A percentile compares a stretch with the other conserved stretches of the same genome.
These are phyloP conservation scores for Lophius americanus DNA, from an alignment of 2,797 vertebrate genomes.

Conservation along the genomic window DNA sequence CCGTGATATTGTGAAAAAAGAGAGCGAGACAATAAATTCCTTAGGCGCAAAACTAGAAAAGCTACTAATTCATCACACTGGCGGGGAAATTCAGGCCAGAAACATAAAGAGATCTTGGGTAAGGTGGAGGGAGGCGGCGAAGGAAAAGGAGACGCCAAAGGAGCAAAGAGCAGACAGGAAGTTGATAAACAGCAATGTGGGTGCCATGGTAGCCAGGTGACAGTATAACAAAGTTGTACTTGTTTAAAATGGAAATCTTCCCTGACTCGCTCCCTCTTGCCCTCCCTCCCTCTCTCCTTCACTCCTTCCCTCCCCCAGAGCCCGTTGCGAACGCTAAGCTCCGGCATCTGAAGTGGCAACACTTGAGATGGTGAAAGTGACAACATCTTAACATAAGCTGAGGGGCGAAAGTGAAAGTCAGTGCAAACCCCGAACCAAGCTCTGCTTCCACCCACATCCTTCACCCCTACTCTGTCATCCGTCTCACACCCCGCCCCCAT, in stretches of 20 bases:
- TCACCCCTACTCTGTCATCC: slow-evolving; percentile 46
- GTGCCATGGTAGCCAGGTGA: slow-evolving; percentile 68
- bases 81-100: slow-evolving; percentile 58
- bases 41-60: slow-evolving; percentile 62
- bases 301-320: slow-evolving; percentile 21
- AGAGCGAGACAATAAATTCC: slow-evolving; percentile 64
- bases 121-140: slow-evolving; percentile 61
- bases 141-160: slow-evolving; percentile 54
- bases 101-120: slow-evolving; percentile 74
- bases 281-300: slow-evolving; percentile 42
- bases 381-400: slow-evolving; percentile 85
- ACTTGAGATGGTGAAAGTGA: slow-evolving; percentile 85
- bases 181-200: slow-evolving; percentile 64
- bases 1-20: slow-evolving; percentile 48
- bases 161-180: slow-evolving; percentile 70
- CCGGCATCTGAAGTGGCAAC: slow-evolving; percentile 83
- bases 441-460: slow-evolving; percentile 65
- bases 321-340: slow-evolving; percentile 78
- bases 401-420: slow-evolving; percentile 76
- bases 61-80: slow-evolving; percentile 67
- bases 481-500: slow-evolving; percentile 27
- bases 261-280: slow-evolving; percentile 73
- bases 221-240: slow-evolving; percentile 73
- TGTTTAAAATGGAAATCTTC: slow-evolving; percentile 80
- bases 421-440: slow-evolving; percentile 59